phyloP scores from a whole-genome alignment of 1,140 invertebrate species.

The Panonychus citri region DNA sequence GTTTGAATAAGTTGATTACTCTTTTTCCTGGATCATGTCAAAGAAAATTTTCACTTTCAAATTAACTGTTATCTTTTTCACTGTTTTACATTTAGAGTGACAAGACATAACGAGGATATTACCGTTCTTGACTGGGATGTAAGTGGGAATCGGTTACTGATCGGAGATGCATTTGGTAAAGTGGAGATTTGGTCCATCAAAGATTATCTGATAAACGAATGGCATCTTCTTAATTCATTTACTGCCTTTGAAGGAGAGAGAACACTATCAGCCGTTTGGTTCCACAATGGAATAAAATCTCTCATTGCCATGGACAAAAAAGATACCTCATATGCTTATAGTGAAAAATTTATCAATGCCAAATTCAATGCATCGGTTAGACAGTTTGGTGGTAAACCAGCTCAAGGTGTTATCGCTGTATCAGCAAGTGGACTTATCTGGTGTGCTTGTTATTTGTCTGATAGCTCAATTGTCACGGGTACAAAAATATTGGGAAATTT shows the following conservation, averaged over 20 bases:
- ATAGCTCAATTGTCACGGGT: conserved; percentile 10
- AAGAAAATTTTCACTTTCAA: no score
- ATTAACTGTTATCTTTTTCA: no score
- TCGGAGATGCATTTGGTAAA: conserved; percentile 45
- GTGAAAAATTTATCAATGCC: conserved; percentile 55
- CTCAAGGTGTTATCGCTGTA: conserved; percentile 53
- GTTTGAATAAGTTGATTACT: conserved; percentile 8
- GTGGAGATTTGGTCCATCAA: conserved; percentile 50
- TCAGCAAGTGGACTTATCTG: conserved; percentile 50
- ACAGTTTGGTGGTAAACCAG: conserved; percentile 56
- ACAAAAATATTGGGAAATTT: conserved; percentile 42
- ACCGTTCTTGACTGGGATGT: conserved; percentile 62
- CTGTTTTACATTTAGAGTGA: conserved; percentile 17
- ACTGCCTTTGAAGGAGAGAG: conserved; percentile 42
- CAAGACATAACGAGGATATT: conserved; percentile 31
- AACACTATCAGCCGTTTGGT: conserved; percentile 52
- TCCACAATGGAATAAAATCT: conserved; percentile 51
- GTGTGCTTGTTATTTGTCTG: conserved; percentile 12
- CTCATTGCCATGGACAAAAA: conserved; percentile 54
- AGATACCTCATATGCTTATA: conserved; percentile 42
- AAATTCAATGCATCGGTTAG: conserved; percentile 52
- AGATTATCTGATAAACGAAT: conserved; percentile 58
- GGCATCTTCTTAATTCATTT: conserved; percentile 26
- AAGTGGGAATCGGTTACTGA: conserved; percentile 46
- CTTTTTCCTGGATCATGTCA: no score